A percentile compares a stretch with the other conserved stretches of the same genome.
phyloP scores from a whole-genome alignment of 2,113 vertebrate genomes.

The Drymodes brunneopygia region DNA sequence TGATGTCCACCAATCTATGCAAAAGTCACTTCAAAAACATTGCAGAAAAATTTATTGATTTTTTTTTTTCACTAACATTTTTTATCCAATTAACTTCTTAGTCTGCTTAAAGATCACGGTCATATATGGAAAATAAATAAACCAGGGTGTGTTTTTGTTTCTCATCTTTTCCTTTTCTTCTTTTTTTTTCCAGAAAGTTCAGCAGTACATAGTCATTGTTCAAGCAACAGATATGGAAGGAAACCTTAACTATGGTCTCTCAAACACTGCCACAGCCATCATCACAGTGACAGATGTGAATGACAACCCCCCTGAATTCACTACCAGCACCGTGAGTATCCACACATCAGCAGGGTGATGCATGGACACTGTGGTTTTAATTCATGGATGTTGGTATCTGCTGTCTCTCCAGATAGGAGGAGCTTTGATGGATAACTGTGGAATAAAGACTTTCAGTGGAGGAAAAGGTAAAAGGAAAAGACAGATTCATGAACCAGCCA shows the following conservation, averaged over 20 bases:
- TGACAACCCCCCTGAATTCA: slow-evolving; percentile 94
- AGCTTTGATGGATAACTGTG: neutral
- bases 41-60: neutral
- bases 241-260: slow-evolving; percentile 93
- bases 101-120: neutral
- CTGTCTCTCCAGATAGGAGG: neutral
- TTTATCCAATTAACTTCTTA: neutral
- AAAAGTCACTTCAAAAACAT: neutral
- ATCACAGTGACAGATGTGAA: slow-evolving; percentile 93
- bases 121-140: rapidly evolving
- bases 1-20: neutral
- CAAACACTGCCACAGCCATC: slow-evolving; percentile 94
- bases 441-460: neutral
- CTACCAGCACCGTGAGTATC: slow-evolving; percentile 85
- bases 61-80: neutral
- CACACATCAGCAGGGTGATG: neutral
- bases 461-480: neutral
- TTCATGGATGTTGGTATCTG: neutral
- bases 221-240: slow-evolving; percentile 99
- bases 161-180: neutral
- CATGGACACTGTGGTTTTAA: neutral
- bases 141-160: neutral
- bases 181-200: slow-evolving; percentile 83
- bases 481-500: neutral
- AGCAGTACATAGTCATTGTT: slow-evolving; percentile 92